Base-by-base conservation (phyloP, 2,888 invertebrate genomes). In the Drosophila engyochracea region DNA sequence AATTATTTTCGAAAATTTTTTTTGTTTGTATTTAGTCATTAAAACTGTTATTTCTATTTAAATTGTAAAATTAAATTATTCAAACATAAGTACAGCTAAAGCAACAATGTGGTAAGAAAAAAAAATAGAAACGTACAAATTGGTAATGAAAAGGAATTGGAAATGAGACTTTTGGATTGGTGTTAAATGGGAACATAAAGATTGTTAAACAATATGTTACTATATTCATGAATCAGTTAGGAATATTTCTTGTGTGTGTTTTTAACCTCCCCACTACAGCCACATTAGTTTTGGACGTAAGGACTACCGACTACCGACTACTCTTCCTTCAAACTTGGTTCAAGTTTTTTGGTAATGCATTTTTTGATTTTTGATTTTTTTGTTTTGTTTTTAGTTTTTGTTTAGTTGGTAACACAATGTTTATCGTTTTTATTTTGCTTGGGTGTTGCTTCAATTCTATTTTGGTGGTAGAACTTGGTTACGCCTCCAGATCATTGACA, bases 401-500 rank as follows among this genome's bases (percentile, higher is more conserved):
- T 77, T 77, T 71, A 67, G 84, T 74, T 83, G 72, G 67, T 72
- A 85, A 84, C 80, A 87, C 75, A 82, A 69, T 39, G 61, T 55
- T 59, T 66, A 62, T 49, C 54, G 63, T 65, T 61, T 39, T 49
- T 19, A 33, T 44, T 63, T 52, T 61, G 47, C 22, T 49, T 63
- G 25, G 47, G 25, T 25, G 25, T 35, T 33, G 22, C 44, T 69
- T 58, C 51, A 64, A 35, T 49, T 63, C 59, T 54, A 44, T 54
- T 53, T 71, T 83, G 70, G 68, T 78, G 64, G 52, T 61, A 41
- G 52, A 58, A 49, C 41, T 72, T 71, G 80, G 83, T 92, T 93
- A 93, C 92, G 96, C 98, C 91, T 99, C 98, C 91, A 98, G 95
- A 94, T 99, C 98, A 90, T 98, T 97, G 51, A 99, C 97, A 94